phyloP scores from a whole-genome alignment of 1,140 invertebrate genomes.

The Cyrtorhinus lividipennis region DNA sequence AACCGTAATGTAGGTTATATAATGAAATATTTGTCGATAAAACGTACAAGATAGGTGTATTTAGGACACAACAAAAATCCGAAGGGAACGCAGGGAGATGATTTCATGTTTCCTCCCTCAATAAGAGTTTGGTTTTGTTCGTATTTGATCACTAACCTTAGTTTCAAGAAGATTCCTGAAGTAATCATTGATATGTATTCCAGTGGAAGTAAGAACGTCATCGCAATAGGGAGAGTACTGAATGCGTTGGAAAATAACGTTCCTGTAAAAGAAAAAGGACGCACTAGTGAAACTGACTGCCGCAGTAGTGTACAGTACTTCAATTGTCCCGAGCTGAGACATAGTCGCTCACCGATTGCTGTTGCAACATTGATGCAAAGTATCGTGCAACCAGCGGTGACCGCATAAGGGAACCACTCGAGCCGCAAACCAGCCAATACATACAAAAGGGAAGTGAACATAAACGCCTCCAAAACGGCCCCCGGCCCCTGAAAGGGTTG shows the following conservation, averaged over 20 bases:
- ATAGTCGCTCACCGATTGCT: conserved; percentile 59
- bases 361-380: conserved; percentile 69
- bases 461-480: conserved; percentile 54
- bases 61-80: too few relatives aligned
- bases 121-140: too few relatives aligned
- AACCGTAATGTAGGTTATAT: too few relatives aligned
- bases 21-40: too few relatives aligned
- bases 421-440: conserved; percentile 56
- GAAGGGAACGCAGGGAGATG: too few relatives aligned
- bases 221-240: conserved; percentile 59
- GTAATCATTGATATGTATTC: conserved; percentile 78
- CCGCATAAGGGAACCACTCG: conserved; percentile 47
- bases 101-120: too few relatives aligned
- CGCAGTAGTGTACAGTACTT: too few relatives aligned
- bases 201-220: conserved; percentile 72
- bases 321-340: too few relatives aligned
- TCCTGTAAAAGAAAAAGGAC: conserved; percentile 51
- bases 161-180: conserved; percentile 66
- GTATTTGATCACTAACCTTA: conserved; percentile 44
- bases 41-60: too few relatives aligned
- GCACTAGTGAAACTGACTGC: conserved; percentile 1
- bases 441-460: conserved; percentile 63
- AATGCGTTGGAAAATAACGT: conserved; percentile 72
- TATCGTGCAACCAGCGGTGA: conserved; percentile 48
- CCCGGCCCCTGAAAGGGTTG: conserved; percentile 51